Conservation (phyloP, 2,797 vertebrate genomes). For the Coilia nasus region DNA sequence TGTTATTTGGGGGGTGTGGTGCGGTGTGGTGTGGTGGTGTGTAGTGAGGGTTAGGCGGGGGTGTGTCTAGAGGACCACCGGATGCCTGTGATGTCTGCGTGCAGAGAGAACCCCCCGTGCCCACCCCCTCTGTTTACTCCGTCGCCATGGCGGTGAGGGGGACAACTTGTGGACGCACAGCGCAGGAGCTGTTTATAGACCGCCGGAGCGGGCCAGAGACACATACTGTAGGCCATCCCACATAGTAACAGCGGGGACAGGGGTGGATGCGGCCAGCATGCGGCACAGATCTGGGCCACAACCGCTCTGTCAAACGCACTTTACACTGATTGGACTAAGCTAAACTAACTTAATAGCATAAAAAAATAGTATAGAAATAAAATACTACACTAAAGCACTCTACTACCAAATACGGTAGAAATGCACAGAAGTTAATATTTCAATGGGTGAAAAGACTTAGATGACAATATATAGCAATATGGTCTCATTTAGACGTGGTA, state of each 20-base stretch:
- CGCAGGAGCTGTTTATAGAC: background rate
- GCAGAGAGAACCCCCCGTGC: slow-evolving; percentile 30
- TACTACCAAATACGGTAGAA: background rate
- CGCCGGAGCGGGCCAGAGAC: background rate
- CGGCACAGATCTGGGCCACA: background rate
- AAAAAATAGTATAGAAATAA: background rate
- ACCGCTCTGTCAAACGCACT: background rate
- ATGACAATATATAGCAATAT: background rate
- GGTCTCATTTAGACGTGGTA: background rate
- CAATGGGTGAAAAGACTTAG: background rate
- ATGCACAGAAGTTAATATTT: background rate
- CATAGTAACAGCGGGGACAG: background rate
- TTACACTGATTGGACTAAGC: background rate
- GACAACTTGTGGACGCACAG: slow-evolving; percentile 40
- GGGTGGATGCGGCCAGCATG: background rate
- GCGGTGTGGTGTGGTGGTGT: no score
- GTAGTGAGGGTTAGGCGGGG: background rate
- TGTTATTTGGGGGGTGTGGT: background rate
- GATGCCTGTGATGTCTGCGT: background rate
- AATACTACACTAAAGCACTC: background rate
- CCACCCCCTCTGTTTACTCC: slow-evolving; percentile 43
- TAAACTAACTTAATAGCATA: no score
- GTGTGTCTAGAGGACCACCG: background rate
- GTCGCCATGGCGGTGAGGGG: slow-evolving; percentile 44
- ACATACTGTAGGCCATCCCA: slow-evolving; percentile 9